Base-by-base conservation (phyloP, 2,113 vertebrate species). In the Misgurnus anguillicaudatus region DNA sequence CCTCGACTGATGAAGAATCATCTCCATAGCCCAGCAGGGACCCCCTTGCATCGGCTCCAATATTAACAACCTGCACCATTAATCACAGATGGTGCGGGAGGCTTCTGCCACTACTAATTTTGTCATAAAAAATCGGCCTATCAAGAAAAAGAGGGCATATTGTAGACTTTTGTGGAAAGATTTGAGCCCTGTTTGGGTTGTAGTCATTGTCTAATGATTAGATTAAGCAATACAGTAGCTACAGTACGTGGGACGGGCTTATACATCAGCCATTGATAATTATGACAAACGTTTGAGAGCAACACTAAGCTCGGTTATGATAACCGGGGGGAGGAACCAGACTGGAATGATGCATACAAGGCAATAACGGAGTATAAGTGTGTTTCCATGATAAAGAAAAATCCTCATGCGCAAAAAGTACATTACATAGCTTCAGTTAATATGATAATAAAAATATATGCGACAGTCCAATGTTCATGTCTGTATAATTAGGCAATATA, bases 231-330 rank as follows among this genome's bases (percentile, higher is more conserved):
- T 55, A 13, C 10, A 17, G 67, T 16, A 36, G 21, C 64, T 36
- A 36, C 67, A 36, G 47, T 45, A 8, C 17, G 4, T 21, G 9
- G n/a, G 38, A 58, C n/a, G 45, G 8, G 36, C 53, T 36, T 66
- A 58, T 14, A 17, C 47, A 6, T 38, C 55, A 57, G 39, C 11
- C n/a, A 7, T 21, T 31, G 39, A 62, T 75, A 75, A 75, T 75
- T 31, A 47, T 75, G 41, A 61, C 41, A 47, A 61, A 75, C 45
- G 41, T 14, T 14, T 61, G 58, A 72, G 38, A 58, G 38, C 57
- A 61, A 74, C 39, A 61, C 11, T 24, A 6, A 73, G 70, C 70
- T 73, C 70, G 9, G 71, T 74, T 74, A 74, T 74, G 71, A 74
- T 47, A 61, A 61, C 55, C 71, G 45, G 19, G 3, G 24, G 68